These are phyloP conservation scores for Drosophila siamana DNA, from an alignment of 2,888 invertebrate genomes.

Conservation along the genomic window DNA sequence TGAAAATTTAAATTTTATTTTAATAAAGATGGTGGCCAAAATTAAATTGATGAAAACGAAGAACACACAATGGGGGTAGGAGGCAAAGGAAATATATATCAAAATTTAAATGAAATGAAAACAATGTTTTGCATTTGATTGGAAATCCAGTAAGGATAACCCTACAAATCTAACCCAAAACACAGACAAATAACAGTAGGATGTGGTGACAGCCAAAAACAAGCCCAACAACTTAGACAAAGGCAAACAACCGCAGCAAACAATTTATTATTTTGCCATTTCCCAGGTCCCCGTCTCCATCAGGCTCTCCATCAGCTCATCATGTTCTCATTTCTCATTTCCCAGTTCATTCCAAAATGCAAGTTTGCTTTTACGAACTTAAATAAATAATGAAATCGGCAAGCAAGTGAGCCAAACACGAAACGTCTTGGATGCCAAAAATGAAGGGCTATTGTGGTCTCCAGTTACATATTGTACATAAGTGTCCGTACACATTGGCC, in stretches of 20 bases:
- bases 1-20: conserved; percentile 12
- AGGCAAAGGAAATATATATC: conserved; percentile 44
- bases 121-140: conserved; percentile 63
- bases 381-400: conserved; percentile 77
- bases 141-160: conserved; percentile 51
- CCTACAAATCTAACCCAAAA: conserved; percentile 42
- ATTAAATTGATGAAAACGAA: conserved; percentile 4
- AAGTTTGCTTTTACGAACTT: conserved; percentile 71
- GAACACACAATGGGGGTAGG: neutral
- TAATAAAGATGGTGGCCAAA: neutral
- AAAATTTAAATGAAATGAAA: conserved; percentile 77
- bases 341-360: conserved; percentile 60
- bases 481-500: conserved; percentile 1
- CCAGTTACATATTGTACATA: conserved; percentile 17
- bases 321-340: conserved; percentile 8
- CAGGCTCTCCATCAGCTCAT: neutral
- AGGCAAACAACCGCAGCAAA: conserved; percentile 64
- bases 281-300: neutral
- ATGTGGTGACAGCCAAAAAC: conserved; percentile 33
- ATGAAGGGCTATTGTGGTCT: conserved; percentile 35
- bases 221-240: conserved; percentile 42
- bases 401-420: conserved; percentile 55
- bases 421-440: conserved; percentile 31
- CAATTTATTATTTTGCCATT: conserved; percentile 77
- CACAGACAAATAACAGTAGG: conserved; percentile 47